These are phyloP conservation scores for Drosophila virilis DNA, from an alignment of 1,140 invertebrate genomes.

Conservation along the genomic window DNA sequence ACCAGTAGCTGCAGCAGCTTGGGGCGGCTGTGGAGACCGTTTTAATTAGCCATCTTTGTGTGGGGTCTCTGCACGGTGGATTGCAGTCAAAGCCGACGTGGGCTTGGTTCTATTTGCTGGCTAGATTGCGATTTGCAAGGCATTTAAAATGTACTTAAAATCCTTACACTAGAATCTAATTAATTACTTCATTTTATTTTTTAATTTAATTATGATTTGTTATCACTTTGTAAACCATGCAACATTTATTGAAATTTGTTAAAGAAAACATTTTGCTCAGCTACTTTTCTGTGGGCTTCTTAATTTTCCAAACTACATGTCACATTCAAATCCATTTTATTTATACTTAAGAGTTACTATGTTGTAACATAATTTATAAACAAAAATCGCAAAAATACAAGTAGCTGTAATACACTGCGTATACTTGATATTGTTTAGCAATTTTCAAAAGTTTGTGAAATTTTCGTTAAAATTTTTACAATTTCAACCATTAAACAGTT, in stretches of 20 bases:
- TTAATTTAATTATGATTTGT: too few relatives aligned
- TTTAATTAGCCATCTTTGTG: slow-evolving; percentile 70
- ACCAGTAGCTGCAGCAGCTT: slow-evolving; percentile 34
- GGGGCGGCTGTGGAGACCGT: slow-evolving; percentile 24
- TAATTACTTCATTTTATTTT: too few relatives aligned
- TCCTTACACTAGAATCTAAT: too few relatives aligned
- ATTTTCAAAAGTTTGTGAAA: slow-evolving; percentile 4
- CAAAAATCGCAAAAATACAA: neutral
- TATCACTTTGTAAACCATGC: too few relatives aligned
- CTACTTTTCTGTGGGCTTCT: neutral
- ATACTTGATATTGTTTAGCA: too few relatives aligned
- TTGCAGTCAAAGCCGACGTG: neutral
- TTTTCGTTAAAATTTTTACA: neutral
- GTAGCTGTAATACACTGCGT: neutral
- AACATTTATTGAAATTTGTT: too few relatives aligned
- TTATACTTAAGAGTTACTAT: neutral
- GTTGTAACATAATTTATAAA: too few relatives aligned
- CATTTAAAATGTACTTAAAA: too few relatives aligned
- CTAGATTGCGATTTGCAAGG: neutral
- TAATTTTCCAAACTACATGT: neutral
- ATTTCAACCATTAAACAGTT: slow-evolving; percentile 24
- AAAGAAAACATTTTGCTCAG: too few relatives aligned
- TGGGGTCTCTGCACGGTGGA: slow-evolving; percentile 22
- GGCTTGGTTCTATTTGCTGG: neutral
- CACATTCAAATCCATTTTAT: neutral